A percentile compares a stretch with the other conserved stretches of the same genome.
Conservation (phyloP, 2,113 vertebrate species). For the Tupaia tana region DNA sequence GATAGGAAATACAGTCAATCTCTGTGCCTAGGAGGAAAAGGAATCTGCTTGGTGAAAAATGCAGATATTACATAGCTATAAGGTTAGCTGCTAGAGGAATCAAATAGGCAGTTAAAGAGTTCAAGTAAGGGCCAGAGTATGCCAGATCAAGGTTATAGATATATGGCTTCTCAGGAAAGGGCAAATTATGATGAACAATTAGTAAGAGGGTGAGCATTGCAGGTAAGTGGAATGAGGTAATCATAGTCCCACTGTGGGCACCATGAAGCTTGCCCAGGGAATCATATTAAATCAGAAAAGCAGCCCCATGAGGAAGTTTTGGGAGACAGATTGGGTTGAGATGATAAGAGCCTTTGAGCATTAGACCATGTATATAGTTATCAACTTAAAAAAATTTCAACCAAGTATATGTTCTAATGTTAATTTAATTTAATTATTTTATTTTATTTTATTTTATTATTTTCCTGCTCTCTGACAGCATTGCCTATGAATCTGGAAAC, state of each 20-base stretch:
- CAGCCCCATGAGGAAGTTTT: not conserved
- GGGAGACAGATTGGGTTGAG: not conserved
- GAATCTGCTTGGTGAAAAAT: not conserved
- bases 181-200: not conserved
- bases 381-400: not conserved
- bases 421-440: not conserved
- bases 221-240: not conserved
- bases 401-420: not conserved
- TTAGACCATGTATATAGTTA: not conserved
- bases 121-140: not conserved
- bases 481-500: not conserved
- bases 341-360: not conserved
- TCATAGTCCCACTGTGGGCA: slow-evolving; percentile 11
- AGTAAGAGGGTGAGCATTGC: not conserved
- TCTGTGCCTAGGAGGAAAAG: not conserved
- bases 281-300: not conserved
- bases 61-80: not conserved
- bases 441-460: not conserved
- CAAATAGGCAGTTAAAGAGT: not conserved
- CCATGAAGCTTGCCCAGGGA: not conserved
- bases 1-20: not conserved
- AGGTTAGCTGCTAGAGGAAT: not conserved
- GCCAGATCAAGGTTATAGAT: not conserved
- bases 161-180: not conserved
- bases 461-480: not conserved